These are phyloP conservation scores for Prietella phreatophila DNA, from an alignment of 2,113 vertebrate species.

Conservation along the genomic window DNA sequence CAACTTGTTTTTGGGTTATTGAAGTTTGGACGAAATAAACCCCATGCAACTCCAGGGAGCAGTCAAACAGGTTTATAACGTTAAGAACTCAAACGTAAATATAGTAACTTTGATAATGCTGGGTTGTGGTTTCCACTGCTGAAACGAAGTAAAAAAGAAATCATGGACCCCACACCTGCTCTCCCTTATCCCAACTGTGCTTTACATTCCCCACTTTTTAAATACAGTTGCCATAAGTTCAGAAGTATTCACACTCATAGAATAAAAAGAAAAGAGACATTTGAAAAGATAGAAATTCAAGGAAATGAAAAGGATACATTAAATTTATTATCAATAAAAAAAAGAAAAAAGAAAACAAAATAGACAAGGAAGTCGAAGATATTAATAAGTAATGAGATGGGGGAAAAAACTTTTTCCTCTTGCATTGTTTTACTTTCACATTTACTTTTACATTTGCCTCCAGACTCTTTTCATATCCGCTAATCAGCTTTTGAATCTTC, in stretches of 20 bases:
- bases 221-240: neutral
- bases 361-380: neutral
- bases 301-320: neutral
- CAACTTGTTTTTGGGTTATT: neutral
- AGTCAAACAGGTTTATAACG: too few relatives aligned
- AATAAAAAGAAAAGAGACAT: neutral
- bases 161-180: neutral
- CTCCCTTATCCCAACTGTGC: neutral
- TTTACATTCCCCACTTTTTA: too few relatives aligned
- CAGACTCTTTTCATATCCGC: neutral
- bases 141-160: neutral
- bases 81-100: neutral
- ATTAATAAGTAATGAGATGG: neutral
- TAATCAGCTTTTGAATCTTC: neutral
- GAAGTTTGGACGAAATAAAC: neutral
- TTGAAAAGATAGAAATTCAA: neutral
- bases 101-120: neutral
- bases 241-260: neutral
- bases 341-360: neutral
- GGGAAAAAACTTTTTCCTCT: neutral
- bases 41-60: neutral
- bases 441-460: neutral
- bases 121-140: neutral
- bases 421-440: neutral
- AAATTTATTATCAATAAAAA: neutral